Conservation (phyloP, 2,888 invertebrate species). For the Gnatocerus cornutus region DNA sequence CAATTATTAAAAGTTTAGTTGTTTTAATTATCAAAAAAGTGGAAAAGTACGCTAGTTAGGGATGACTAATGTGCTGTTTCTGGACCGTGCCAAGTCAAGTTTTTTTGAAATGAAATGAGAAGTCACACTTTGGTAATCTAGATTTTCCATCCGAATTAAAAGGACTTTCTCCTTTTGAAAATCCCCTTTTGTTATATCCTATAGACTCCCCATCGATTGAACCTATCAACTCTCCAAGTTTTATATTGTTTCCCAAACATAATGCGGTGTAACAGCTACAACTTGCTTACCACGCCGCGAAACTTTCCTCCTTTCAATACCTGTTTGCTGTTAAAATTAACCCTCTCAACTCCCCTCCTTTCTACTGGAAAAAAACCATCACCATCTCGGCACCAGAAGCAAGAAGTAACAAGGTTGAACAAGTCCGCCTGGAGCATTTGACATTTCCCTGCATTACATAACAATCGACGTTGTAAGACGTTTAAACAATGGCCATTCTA, state of each 20-base stretch:
- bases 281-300: conserved; percentile 4
- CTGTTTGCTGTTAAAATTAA: conserved; percentile 6
- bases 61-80: too few relatives aligned
- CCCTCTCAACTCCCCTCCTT: neutral
- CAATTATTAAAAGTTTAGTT: too few relatives aligned
- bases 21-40: too few relatives aligned
- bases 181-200: too few relatives aligned
- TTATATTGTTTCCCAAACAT: conserved; percentile 5
- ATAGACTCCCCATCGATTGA: neutral
- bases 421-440: conserved; percentile 62
- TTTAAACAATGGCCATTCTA: conserved; percentile 68
- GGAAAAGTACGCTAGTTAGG: too few relatives aligned
- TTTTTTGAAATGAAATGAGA: too few relatives aligned
- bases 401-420: conserved; percentile 46
- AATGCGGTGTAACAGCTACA: neutral
- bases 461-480: conserved; percentile 68
- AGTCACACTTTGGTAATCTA: too few relatives aligned
- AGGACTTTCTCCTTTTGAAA: too few relatives aligned
- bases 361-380: conserved; percentile 9
- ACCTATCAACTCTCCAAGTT: neutral
- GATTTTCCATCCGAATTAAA: too few relatives aligned
- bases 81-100: too few relatives aligned
- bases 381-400: conserved; percentile 2
- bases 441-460: conserved; percentile 66
- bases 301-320: conserved; percentile 3